Evolutionary conservation across 53 echinoderm and acorn worm species (phyloP), one percentile per base, ranked within the genome.

Genomic region (Mesocentrotus franciscanus): DNA sequence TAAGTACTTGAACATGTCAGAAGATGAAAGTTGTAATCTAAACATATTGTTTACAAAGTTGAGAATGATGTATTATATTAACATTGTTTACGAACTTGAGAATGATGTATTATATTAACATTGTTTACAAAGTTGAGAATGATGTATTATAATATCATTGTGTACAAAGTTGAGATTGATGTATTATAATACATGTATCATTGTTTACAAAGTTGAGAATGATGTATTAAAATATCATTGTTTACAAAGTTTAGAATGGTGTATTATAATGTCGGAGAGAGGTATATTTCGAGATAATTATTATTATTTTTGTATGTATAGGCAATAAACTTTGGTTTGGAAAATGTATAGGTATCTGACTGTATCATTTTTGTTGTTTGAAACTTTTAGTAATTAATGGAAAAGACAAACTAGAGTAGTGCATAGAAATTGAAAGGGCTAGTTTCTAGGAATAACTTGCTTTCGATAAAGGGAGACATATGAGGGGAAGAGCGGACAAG

Each of bases 261-360:
- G 84, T 84, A 84, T 32, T 84, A 20, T 84, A 42, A 84, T 84
- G 17, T 13, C 29, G n/a, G n/a, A 87, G 58, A 87, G 87, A 87
- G 26, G 58, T 87, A 87, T 87, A 87, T 84, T 49, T 49, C 55
- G 42, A 84, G 24, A 84, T 87, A 6, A 24, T 57, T 58, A 58
- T 87, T 49, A 74, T 74, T 30, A 74, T 30, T 18, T 72, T 72
- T n/a, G 29, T n/a, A 72, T 39, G 35, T 35, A 81, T 12, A 81
- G 75, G 30, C 29, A 81, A 81, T 81, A 81, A 81, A 81, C n/a
- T 87, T 87, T 58, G 27, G 59, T 87, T 87, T 87, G 87, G 59
- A 87, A 83, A 75, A 49, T 3, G 74, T 29, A 42, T 39, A 9
- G 49, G 49, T 49, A 29, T 39, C 18, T 87, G 14, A 87, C 0